A percentile compares a stretch with the other conserved stretches of the same genome.
These are phyloP conservation scores for Azorinus chamasolen DNA, from an alignment of 2,888 invertebrate genomes.

Conservation along the genomic window DNA sequence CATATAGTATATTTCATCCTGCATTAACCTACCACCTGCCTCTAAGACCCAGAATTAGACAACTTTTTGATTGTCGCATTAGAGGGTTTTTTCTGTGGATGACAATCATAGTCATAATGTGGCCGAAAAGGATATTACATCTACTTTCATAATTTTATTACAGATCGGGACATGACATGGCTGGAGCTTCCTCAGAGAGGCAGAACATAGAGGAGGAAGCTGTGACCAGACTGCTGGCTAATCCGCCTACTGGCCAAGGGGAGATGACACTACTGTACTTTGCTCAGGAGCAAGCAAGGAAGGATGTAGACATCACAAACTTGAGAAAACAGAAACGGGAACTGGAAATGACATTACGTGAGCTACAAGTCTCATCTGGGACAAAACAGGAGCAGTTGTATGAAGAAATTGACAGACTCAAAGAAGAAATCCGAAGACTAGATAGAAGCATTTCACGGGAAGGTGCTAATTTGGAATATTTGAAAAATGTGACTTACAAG, in stretches of 20 bases:
- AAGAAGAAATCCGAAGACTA: slow-evolving; percentile 87
- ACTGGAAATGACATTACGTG: slow-evolving; percentile 88
- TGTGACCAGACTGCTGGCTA: slow-evolving; percentile 70
- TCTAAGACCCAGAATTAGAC: too few relatives aligned
- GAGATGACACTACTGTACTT: slow-evolving; percentile 91
- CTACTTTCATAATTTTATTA: too few relatives aligned
- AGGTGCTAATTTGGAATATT: slow-evolving; percentile 95
- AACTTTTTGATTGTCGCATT: too few relatives aligned
- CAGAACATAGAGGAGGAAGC: slow-evolving; percentile 72
- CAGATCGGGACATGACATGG: slow-evolving; percentile 54
- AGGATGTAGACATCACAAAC: slow-evolving; percentile 92
- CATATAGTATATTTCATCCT: too few relatives aligned
- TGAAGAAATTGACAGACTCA: slow-evolving; percentile 88
- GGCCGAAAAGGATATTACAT: too few relatives aligned
- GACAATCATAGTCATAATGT: background rate
- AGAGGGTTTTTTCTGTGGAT: background rate
- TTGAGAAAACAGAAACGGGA: slow-evolving; percentile 91
- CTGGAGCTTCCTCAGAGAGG: slow-evolving; percentile 68
- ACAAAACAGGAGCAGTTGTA: slow-evolving; percentile 86
- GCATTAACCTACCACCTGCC: too few relatives aligned
- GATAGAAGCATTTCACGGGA: slow-evolving; percentile 89
- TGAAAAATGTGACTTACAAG: slow-evolving; percentile 95
- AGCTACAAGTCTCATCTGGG: slow-evolving; percentile 86
- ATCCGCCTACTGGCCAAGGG: slow-evolving; percentile 82
- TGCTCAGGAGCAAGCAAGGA: slow-evolving; percentile 93